Conservation (phyloP, 2,113 vertebrate species). For the Riparia riparia region DNA sequence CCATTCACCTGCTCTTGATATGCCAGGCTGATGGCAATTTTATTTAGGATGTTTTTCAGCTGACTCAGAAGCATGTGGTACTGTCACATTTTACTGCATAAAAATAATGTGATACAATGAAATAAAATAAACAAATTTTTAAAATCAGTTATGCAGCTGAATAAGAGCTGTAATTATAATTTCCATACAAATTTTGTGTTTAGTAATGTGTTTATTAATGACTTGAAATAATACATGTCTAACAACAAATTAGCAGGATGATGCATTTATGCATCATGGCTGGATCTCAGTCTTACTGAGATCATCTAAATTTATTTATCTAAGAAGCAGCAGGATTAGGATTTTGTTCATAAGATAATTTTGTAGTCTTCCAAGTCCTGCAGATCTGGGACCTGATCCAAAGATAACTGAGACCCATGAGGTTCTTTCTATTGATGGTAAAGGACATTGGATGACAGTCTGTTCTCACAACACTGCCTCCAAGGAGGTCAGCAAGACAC, state of each 20-base stretch:
- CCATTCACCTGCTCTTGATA: conserved; percentile 1
- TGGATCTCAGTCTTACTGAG: neutral
- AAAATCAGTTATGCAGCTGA: neutral
- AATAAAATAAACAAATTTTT: neutral
- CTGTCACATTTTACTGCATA: neutral
- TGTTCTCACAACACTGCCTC: neutral
- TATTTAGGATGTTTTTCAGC: conserved; percentile 5
- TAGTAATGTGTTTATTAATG: neutral
- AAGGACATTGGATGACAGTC: neutral
- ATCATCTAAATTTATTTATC: neutral
- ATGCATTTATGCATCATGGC: neutral
- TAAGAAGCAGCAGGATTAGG: neutral
- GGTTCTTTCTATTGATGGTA: neutral
- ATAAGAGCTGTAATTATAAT: neutral
- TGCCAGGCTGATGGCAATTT: conserved; percentile 26
- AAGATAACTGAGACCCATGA: neutral
- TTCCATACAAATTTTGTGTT: neutral
- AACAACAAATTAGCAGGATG: neutral
- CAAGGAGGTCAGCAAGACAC: neutral
- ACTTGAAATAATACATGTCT: neutral
- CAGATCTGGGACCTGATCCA: neutral
- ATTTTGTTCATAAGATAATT: neutral
- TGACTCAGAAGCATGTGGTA: conserved; percentile 27
- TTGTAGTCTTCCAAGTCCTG: neutral
- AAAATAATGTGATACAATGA: neutral